Percentiles rank a stretch among this genome's conserved stretches.
Evolutionary conservation across 2,888 invertebrate genomes (phyloP).

Genomic region (Chrysolina oricalcia): DNA sequence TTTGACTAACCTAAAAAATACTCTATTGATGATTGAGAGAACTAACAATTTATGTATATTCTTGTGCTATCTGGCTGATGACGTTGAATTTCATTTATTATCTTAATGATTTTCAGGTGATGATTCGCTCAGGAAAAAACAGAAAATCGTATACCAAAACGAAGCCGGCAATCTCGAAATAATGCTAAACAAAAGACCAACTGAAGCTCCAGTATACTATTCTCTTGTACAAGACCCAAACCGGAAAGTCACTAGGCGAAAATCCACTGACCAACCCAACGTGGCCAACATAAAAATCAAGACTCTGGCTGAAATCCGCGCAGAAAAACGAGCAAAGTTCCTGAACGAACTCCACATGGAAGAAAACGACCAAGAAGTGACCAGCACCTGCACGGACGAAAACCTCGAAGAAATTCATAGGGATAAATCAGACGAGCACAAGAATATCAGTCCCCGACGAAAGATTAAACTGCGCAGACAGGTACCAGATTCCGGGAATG

Average conservation of each 20-base stretch:
- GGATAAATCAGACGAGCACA: background rate
- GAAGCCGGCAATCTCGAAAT: constrained; percentile 41
- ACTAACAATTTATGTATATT: too few species aligned
- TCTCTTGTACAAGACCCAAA: constrained; percentile 3
- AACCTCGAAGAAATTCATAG: constrained; percentile 36
- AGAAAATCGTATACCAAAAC: constrained; percentile 41
- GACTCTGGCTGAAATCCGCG: constrained; percentile 70
- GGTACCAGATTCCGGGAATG: constrained; percentile 24
- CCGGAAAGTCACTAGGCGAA: background rate
- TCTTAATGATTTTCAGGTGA: constrained; percentile 37
- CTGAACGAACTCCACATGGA: constrained; percentile 9
- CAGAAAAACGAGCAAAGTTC: constrained; percentile 59
- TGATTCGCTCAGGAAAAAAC: constrained; percentile 46
- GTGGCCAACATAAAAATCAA: constrained; percentile 66
- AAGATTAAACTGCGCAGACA: constrained; percentile 51
- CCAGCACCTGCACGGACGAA: constrained; percentile 60
- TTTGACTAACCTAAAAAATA: too few species aligned
- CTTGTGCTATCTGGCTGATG: too few species aligned
- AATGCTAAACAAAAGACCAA: constrained; percentile 32
- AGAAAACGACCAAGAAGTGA: constrained; percentile 61
- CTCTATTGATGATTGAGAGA: too few species aligned
- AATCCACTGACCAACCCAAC: background rate
- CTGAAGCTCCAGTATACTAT: background rate
- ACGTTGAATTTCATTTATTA: too few species aligned
- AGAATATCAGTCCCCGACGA: background rate